Evolutionary conservation across 1,140 invertebrate species (phyloP), one percentile per base, ranked within the genome.

Genomic region (Drosophila eugracilis): DNA sequence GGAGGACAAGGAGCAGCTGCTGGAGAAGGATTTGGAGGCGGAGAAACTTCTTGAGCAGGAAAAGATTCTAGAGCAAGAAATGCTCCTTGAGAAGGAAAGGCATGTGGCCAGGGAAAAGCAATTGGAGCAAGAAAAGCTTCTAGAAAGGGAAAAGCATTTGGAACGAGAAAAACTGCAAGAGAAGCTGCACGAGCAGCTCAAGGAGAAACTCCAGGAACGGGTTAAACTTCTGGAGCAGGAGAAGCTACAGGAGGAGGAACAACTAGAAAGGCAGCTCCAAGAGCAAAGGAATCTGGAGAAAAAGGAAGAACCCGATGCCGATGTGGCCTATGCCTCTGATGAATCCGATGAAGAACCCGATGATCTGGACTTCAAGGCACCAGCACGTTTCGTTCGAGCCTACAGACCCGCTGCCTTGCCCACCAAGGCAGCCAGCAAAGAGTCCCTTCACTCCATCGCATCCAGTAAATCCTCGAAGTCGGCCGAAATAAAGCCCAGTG

Each of bases 281-380:
- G 36, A 17, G 36, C 14, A 37, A 9, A 3, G 36, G 36, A 15
- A n/a, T 2, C 12, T 45, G 3, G 10, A 49, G 17, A 14, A 2
- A 24, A 17, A 30, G 28, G 19, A 32, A 0, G 12, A 28, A n/a
- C 21, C 57, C 34, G 58, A 48, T 12, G 54, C 32, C n/a, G 90
- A 90, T 62, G 89, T 91, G n/a, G 75, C 71, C 14, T 91, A 91
- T 45, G 90, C 84, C 9, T 86, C 89, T 12, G 90, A 32, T 0
- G 30, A 89, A 12, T 76, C 76, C 14, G 90, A 90, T 3, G 73
- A 70, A 0, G 71, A 71, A 3, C 55, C 54, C 14, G 48, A 70
- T 22, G 78, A 85, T 5, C 36, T 67, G 6, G 67, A 74, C 36
- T 91, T 91, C 15, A 90, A 90, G 47, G 81, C 83, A 1, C 85